Evolutionary conservation across 2,888 invertebrate genomes (phyloP), one percentile per base, ranked within the genome.

Genomic region (Antitype chi): DNA sequence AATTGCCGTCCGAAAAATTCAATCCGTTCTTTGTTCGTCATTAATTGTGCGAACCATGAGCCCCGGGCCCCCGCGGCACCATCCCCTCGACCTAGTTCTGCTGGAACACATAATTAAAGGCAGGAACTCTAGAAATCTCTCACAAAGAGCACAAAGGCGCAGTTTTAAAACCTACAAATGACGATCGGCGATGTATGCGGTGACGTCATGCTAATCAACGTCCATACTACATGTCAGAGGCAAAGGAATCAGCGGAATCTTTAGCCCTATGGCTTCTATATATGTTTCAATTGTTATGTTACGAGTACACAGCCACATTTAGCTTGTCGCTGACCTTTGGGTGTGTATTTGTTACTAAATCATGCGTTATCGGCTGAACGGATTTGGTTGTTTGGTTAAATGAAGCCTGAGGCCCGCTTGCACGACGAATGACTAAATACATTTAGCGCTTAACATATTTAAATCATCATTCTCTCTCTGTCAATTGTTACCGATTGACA

Each of bases 41-140:
- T 87, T 88, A 87, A 85, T 76, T 85, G 66, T 78, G 71, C 67
- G 84, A 76, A 67, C 52, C 70, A 62, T 62, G 72, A 73, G 72
- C 49, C 72, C n/a, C 43, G 59, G 25, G 57, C 66, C 76, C 73
- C 52, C 66, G 78, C 74, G 86, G 87, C 85, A 70, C 80, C 79
- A 77, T 81, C 79, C 77, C 71, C 70, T 81, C 89, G 90, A 84
- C 88, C 91, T 89, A 91, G 87, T 89, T 90, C 83, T 86, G 76
- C 87, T 85, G 84, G 85, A 90, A 91, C 91, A 90, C 93, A 92
- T 93, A 93, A 93, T 93, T 94, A 93, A 92, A 94, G 91, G 92
- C 91, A 92, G 91, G 93, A 93, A 92, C 91, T 90, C 85, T 85
- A 88, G 88, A 85, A 89, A 88, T 86, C 81, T 73, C 85, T 82